Percentiles rank a stretch among this genome's conserved stretches.
phyloP scores from a whole-genome alignment of 2,797 vertebrate genomes.

The Alfaro cultratus region DNA sequence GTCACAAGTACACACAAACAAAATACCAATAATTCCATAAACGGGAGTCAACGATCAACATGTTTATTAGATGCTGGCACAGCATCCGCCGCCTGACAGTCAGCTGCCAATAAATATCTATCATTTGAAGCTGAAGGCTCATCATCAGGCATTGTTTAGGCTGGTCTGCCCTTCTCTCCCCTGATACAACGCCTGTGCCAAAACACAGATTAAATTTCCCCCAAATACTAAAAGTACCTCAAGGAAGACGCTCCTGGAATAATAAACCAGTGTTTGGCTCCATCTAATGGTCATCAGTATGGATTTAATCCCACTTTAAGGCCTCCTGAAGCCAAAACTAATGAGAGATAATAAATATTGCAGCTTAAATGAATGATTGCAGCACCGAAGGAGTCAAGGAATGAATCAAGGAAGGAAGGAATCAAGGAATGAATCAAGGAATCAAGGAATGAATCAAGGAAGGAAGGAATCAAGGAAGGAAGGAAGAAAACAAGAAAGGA shows the following conservation, averaged over 20 bases:
- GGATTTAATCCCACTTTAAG: not conserved
- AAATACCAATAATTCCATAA: slow-evolving; percentile 41
- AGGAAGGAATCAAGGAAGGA: too few species aligned
- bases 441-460: not conserved
- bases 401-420: too few species aligned
- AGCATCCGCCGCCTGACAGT: slow-evolving; percentile 62
- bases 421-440: not conserved
- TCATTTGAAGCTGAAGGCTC: slow-evolving; percentile 70
- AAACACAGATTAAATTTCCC: slow-evolving; percentile 56
- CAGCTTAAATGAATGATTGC: not conserved
- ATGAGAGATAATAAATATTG: not conserved
- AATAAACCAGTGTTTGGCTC: slow-evolving; percentile 53
- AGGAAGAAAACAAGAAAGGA: too few species aligned
- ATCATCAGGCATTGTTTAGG: slow-evolving; percentile 73
- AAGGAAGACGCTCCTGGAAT: slow-evolving; percentile 20
- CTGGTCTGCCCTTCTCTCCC: slow-evolving; percentile 50
- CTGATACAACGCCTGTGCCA: slow-evolving; percentile 54
- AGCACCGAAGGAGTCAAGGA: not conserved
- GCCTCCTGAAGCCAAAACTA: not conserved
- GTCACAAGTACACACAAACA: slow-evolving; percentile 30
- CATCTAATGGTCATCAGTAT: slow-evolving; percentile 65
- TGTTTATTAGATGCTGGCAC: slow-evolving; percentile 61
- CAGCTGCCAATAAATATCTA: slow-evolving; percentile 71
- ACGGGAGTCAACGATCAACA: slow-evolving; percentile 59
- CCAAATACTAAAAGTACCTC: slow-evolving; percentile 48